Conservation (phyloP, 1,140 invertebrate species). For the Hirudo medicinalis region DNA sequence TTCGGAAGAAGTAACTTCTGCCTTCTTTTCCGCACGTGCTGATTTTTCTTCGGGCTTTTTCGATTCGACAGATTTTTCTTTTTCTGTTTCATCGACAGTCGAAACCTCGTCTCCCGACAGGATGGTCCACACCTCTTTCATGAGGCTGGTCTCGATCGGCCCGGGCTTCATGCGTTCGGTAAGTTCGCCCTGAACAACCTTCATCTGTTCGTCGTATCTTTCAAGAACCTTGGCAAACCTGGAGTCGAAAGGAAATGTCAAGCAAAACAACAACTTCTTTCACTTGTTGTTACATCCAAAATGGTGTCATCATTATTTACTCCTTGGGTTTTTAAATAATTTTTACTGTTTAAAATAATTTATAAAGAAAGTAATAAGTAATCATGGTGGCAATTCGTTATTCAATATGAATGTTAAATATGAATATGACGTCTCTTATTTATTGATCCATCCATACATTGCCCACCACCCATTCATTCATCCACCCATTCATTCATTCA, state of each 20-base stretch:
- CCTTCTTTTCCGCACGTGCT: background rate
- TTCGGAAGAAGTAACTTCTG: background rate
- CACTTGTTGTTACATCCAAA: too few species aligned
- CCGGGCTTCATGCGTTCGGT: slow-evolving; percentile 2
- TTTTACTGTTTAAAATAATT: too few species aligned
- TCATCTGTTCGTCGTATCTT: slow-evolving; percentile 3
- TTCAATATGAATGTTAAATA: too few species aligned
- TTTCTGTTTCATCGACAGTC: background rate
- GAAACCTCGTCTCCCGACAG: background rate
- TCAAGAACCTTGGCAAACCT: slow-evolving; percentile 6
- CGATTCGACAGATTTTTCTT: background rate
- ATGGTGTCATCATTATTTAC: too few species aligned
- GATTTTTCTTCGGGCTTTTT: background rate
- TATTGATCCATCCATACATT: too few species aligned
- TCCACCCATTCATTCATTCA: too few species aligned
- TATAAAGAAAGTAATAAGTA: too few species aligned
- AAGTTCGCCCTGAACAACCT: background rate
- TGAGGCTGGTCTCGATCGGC: background rate
- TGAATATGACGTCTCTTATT: too few species aligned
- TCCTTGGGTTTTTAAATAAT: too few species aligned
- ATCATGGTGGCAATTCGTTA: too few species aligned
- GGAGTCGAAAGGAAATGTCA: background rate
- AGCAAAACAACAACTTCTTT: too few species aligned
- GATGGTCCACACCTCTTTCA: background rate
- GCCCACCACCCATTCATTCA: too few species aligned